Conservation (phyloP, 53 echinoderm and acorn worm genomes). For the Luidia sarsii region DNA sequence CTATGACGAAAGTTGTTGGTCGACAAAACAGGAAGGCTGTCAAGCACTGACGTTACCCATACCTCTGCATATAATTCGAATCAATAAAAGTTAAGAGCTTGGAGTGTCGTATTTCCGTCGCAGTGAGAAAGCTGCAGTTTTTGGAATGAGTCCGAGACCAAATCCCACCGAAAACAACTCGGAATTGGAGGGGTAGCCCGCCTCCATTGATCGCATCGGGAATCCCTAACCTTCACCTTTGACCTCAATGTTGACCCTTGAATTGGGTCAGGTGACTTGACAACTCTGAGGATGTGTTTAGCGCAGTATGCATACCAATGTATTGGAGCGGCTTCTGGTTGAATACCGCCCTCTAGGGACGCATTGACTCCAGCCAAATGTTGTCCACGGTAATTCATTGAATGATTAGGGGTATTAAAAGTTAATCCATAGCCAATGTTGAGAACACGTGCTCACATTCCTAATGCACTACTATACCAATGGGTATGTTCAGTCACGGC, state of each 20-base stretch:
- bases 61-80: slow-evolving; percentile 16
- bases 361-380: no score
- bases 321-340: no score
- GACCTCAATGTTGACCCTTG: neutral
- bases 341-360: no score
- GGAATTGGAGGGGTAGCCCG: neutral
- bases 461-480: no score
- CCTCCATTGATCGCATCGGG: slow-evolving; percentile 9
- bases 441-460: no score
- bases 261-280: neutral
- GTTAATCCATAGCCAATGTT: neutral
- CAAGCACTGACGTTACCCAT: slow-evolving; percentile 26
- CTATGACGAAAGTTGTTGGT: neutral
- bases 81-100: slow-evolving; percentile 36
- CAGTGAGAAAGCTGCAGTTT: neutral
- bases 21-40: neutral
- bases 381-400: neutral
- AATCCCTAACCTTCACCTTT: neutral
- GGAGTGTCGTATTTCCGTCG: neutral
- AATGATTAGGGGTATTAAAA: neutral
- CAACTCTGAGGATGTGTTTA: neutral
- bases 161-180: neutral
- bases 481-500: no score
- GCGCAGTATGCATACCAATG: neutral
- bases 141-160: no score